Base-by-base conservation (phyloP, 1,140 invertebrate species). In the Drosophila seguyi region DNA sequence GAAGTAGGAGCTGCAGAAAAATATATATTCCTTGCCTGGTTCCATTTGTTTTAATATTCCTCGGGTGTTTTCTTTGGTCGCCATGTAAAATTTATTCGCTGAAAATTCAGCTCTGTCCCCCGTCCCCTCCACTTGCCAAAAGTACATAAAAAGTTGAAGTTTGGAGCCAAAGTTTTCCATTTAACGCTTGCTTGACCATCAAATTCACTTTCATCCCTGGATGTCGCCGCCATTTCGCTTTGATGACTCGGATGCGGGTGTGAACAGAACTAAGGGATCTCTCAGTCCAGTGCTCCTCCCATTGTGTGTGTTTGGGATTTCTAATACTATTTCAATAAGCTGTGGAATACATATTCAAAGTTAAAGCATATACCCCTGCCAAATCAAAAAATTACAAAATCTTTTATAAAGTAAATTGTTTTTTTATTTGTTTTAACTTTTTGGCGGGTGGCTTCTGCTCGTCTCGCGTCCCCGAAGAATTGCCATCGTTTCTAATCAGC, bases 21-120 rank as follows among this genome's bases (percentile, higher is more conserved):
- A 62, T 39, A 56, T 55, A 56, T 48, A 56, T 18, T 22, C 44
- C 29, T 14, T 41, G 42, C 41, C 45, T 59, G 61, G 41, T 66
- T 79, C 25, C 75, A 60, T 68, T 84, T 79, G 66, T 79, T 79
- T 84, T 84, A 84, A 79, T 84, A 84, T 84, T 84, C 81, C 29
- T 79, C 65, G 65, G 79, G 71, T 83, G 81, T 83, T 83, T 75
- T 75, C 80, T 62, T 71, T 66, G 53, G 57, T 75, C 59, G 76
- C 61, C 76, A 84, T 80, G 66, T 84, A 77, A 68, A 84, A 84
- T 84, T 77, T 84, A 84, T 84, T 72, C 75, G 55, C 62, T 50
- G 52, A 20, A 72, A 73, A 36, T 72, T 18, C 52, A 3, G 50
- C 29, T 6, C n/a, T 45, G n/a, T 18, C 7, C 13, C 25, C 22